Base-by-base conservation (phyloP, 2,113 vertebrate species). In the Lethenteron reissneri region DNA sequence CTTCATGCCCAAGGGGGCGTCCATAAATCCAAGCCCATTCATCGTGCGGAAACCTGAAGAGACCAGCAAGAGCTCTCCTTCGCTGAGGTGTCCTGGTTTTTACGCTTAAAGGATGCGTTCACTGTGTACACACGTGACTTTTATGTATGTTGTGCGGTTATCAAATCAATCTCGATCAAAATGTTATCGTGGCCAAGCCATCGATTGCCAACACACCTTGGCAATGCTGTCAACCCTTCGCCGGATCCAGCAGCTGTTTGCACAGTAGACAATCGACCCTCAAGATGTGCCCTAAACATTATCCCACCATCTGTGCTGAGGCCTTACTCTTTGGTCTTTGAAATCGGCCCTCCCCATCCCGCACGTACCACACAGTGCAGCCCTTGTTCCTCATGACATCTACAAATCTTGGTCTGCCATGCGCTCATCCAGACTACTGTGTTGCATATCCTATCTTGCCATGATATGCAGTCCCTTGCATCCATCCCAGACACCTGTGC, bases 1-100 rank as follows among this genome's bases (percentile, higher is more conserved):
- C 79, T 95, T 97, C 76, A 95, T 95, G 90, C 90, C 92, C 3
- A 97, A 95, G 78, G 90, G 87, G 1, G 77, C 95, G 72, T 90
- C 87, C 72, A 85, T 89, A 75, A 90, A 97, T 81, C 89, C 88
- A 71, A 96, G 88, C 78, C 94, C 92, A 0, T 99, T 97, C 78
- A 95, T 91, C 56, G 90, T 97, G 74, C 87, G 92, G 69, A 99
- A 99, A 76, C 90, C 92, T 57, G 92, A 97, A 79, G 92, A 97
- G 83, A 97, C 90, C 0, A 90, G 85, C 58, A 96, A 96, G 58
- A 70, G 19, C 10, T 12, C 60, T 74, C 59, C 69, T 75, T 69
- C 56, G n/a, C 59, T 58, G 58, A 41, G 15, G 17, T 57, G 2
- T 21, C 57, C 71, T 75, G 71, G 41, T 64, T 70, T 73, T 71